A percentile compares a stretch with the other conserved stretches of the same genome.
Evolutionary conservation across 2,888 invertebrate species (phyloP).

Genomic region (Timandra comae): DNA sequence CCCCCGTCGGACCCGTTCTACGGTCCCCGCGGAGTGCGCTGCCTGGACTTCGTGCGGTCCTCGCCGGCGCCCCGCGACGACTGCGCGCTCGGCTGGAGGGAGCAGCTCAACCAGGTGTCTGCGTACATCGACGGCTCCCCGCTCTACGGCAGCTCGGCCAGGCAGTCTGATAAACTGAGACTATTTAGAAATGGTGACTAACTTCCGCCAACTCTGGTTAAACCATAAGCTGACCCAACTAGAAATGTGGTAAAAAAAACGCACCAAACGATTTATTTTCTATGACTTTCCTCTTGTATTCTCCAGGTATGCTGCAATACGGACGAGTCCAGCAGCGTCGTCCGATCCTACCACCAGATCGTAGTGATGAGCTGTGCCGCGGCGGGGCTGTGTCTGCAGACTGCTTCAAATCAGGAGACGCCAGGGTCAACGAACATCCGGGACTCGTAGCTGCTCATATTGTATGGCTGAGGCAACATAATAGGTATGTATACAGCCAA

Average conservation of each 20-base stretch:
- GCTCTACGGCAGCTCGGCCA: slow-evolving; percentile 86
- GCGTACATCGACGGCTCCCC: slow-evolving; percentile 89
- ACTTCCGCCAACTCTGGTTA: no score
- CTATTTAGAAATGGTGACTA: slow-evolving; percentile 83
- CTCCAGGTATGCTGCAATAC: slow-evolving; percentile 76
- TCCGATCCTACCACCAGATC: slow-evolving; percentile 75
- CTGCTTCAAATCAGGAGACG: slow-evolving; percentile 88
- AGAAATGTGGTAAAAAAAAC: no score
- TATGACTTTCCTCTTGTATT: neutral
- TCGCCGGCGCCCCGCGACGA: slow-evolving; percentile 87
- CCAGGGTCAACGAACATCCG: slow-evolving; percentile 87
- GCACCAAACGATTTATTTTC: neutral
- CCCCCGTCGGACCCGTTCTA: slow-evolving; percentile 84
- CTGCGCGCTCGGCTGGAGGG: slow-evolving; percentile 88
- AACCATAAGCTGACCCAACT: no score
- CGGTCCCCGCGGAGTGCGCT: slow-evolving; percentile 81
- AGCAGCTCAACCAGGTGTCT: slow-evolving; percentile 90
- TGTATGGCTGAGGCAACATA: slow-evolving; percentile 85
- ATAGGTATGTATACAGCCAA: slow-evolving; percentile 61
- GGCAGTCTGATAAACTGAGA: slow-evolving; percentile 84
- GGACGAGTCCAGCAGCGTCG: slow-evolving; percentile 80
- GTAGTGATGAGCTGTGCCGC: slow-evolving; percentile 81
- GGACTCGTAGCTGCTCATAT: slow-evolving; percentile 86
- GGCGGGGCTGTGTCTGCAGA: slow-evolving; percentile 83
- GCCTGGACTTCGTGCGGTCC: slow-evolving; percentile 89